Conservation (phyloP, 2,113 vertebrate genomes). For the Clarias magur region DNA sequence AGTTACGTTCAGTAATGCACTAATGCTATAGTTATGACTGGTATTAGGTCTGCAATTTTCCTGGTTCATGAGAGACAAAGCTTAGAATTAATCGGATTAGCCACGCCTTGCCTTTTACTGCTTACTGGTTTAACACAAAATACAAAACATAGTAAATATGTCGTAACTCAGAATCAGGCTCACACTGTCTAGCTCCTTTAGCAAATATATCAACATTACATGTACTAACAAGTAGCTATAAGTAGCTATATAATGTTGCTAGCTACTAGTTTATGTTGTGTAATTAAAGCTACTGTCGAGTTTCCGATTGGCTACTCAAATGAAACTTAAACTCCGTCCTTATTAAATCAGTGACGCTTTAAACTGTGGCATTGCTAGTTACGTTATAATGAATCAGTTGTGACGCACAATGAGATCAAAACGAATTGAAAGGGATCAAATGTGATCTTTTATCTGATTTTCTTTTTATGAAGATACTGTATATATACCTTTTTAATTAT, state of each 20-base stretch:
- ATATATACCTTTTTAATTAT: not conserved
- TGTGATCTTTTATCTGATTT: not conserved
- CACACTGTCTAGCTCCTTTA: not conserved
- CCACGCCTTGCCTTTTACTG: not conserved
- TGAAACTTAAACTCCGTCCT: constrained; percentile 3
- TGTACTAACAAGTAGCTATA: not conserved
- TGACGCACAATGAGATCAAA: constrained; percentile 12
- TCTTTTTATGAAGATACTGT: not conserved
- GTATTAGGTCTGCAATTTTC: not conserved
- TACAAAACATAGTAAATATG: not conserved
- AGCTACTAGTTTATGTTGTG: not conserved
- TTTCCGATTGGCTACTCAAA: not conserved
- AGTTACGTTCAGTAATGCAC: not conserved
- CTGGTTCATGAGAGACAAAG: not conserved
- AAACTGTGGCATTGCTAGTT: not conserved
- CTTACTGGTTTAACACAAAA: not conserved
- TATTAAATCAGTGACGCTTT: not conserved
- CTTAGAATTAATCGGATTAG: not conserved
- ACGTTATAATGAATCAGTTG: not conserved
- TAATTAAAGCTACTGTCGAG: not conserved
- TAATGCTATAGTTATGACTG: not conserved
- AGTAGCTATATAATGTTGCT: not conserved
- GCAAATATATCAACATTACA: not conserved
- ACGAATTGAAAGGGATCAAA: not conserved
- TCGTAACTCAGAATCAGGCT: not conserved